Evolutionary conservation across 64 coral and sea anemone species (phyloP), one percentile per base, ranked within the genome.

Genomic region (Stichodactyla helianthus): DNA sequence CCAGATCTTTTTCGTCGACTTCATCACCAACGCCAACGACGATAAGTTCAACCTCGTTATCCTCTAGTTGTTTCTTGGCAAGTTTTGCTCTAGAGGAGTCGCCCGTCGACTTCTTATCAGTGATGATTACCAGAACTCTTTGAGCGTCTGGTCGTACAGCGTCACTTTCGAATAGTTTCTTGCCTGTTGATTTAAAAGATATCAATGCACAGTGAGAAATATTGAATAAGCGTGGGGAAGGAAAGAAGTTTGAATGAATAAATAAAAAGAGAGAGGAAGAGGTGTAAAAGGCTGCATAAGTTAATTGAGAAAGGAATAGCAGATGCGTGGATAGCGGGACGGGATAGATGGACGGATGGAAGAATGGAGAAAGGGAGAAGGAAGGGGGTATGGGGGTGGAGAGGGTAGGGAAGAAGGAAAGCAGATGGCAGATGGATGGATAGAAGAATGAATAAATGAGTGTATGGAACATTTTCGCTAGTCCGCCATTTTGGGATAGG

Each of bases 121-220:
- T 89, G 62, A 95, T 89, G 7, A 95, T 23, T 8, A 95, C 67
- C 7, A 95, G 88, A 52, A 95, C 78, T 83, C 84, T 95, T 55
- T 92, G 84, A 18, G 84, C 90, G 65, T 87, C 90, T 71, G 84
- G 79, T 19, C 87, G 90, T 0, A 80, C 82, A 19, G 83, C 90
- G 1, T 87, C 50, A 15, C 85, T 83, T 7, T 86, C 79, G 63
- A 95, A 95, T 17, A 95, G 54, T 20, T 61, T 83, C 18, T 79
- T 84, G 2, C 85, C 94, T 71, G 55, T 20, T 50, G 53, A 7
- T 22, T 54, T 8, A 65, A 6, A 65, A 65, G 5, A 7, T 6
- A 22, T 5, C 18, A 65, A 20, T 65, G 18, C 5, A 17, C 7
- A 6, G 4, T 65, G 19, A 18, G 44, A 81, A 54, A 8, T 10